A percentile compares a stretch with the other conserved stretches of the same genome.
Conservation (phyloP, 2,797 vertebrate genomes). For the Petrocephalus schoutedeni region DNA sequence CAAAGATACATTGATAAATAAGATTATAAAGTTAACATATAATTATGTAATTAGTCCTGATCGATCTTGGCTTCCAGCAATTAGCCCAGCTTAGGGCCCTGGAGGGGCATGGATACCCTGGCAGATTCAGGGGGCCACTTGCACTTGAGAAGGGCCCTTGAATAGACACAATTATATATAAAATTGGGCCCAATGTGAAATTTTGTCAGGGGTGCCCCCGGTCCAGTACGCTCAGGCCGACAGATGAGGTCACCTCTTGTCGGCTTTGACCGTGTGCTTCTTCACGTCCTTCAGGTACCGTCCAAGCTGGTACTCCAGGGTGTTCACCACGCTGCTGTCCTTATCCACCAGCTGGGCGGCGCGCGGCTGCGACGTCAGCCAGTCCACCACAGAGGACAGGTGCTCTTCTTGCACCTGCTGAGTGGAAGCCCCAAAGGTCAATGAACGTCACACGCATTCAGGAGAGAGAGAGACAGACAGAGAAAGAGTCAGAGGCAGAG, state of each 20-base stretch:
- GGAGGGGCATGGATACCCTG: background rate
- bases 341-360: slow-evolving; percentile 93
- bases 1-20: too few species aligned
- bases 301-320: slow-evolving; percentile 81
- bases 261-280: slow-evolving; percentile 86
- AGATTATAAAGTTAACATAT: too few species aligned
- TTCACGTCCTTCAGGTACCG: slow-evolving; percentile 94
- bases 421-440: background rate
- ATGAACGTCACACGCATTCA: background rate
- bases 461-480: background rate
- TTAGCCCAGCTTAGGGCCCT: background rate
- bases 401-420: slow-evolving; percentile 93
- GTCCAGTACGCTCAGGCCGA: background rate
- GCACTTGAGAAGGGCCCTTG: background rate
- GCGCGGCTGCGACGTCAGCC: slow-evolving; percentile 87
- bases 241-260: slow-evolving; percentile 74
- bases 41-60: background rate
- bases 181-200: background rate
- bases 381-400: slow-evolving; percentile 85
- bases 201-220: background rate
- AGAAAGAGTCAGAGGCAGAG: too few species aligned
- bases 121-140: background rate
- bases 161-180: background rate
- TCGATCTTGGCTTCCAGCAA: background rate
- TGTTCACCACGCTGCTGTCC: slow-evolving; percentile 87